A percentile compares a stretch with the other conserved stretches of the same genome.
phyloP scores from a whole-genome alignment of 53 echinoderm and acorn worm genomes.

The Patiria pectinifera region DNA sequence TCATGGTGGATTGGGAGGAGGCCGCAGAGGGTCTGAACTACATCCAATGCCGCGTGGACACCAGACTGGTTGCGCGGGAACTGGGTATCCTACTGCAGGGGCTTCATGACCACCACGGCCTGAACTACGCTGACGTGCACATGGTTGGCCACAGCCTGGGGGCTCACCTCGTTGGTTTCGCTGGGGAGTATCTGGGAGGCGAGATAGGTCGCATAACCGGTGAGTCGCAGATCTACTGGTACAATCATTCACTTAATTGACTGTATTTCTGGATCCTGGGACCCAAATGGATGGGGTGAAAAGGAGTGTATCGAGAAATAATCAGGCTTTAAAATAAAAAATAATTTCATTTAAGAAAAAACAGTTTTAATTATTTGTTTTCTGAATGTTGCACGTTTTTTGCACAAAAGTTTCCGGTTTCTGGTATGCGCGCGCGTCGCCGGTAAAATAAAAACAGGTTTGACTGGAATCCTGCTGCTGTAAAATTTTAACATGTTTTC shows the following conservation, averaged over 20 bases:
- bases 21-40: conserved; percentile 64
- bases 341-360: no score
- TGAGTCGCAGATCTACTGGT: neutral
- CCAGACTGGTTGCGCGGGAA: conserved; percentile 77
- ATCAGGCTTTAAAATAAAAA: no score
- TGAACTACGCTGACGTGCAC: conserved; percentile 65
- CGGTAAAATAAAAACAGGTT: no score
- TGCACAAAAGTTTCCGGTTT: no score
- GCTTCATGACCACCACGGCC: conserved; percentile 46
- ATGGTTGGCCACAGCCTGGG: conserved; percentile 77
- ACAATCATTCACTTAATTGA: neutral
- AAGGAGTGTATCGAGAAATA: no score
- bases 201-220: conserved; percentile 71
- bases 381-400: no score
- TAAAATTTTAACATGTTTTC: no score
- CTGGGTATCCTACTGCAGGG: conserved; percentile 58
- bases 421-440: no score
- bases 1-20: conserved; percentile 76
- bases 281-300: no score
- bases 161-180: conserved; percentile 75
- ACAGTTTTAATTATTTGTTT: no score
- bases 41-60: conserved; percentile 60
- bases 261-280: no score
- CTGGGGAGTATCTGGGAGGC: conserved; percentile 63
- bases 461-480: no score